These are phyloP conservation scores for Heliconius charithonia DNA, from an alignment of 2,888 invertebrate genomes.

Conservation along the genomic window DNA sequence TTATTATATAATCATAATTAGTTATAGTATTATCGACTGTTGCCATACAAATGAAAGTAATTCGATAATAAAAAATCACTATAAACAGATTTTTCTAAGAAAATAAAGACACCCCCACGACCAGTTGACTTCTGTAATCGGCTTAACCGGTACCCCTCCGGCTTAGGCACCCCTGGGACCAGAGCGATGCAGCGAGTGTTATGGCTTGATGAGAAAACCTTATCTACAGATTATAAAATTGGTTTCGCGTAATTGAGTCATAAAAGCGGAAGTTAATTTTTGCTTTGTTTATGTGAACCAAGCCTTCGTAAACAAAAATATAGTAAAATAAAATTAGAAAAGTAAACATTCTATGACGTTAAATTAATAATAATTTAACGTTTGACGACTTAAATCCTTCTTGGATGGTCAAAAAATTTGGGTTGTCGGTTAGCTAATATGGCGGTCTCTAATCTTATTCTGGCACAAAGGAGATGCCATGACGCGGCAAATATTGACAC, in stretches of 20 bases:
- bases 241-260: conserved; percentile 80
- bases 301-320: not conserved
- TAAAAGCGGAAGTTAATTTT: conserved; percentile 60
- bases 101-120: conserved; percentile 74
- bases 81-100: conserved; percentile 80
- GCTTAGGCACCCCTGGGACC: conserved; percentile 63
- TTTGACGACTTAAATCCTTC: conserved; percentile 55
- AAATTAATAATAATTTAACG: no score
- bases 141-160: conserved; percentile 73
- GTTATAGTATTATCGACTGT: no score
- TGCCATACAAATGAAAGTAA: conserved; percentile 76
- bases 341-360: conserved; percentile 25
- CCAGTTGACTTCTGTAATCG: conserved; percentile 81
- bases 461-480: conserved; percentile 79
- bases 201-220: conserved; percentile 79
- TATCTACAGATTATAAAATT: conserved; percentile 81
- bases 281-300: conserved; percentile 27
- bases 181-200: conserved; percentile 73
- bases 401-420: conserved; percentile 59
- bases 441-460: conserved; percentile 75
- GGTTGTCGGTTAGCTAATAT: conserved; percentile 72
- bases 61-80: conserved; percentile 81
- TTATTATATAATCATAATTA: not conserved
- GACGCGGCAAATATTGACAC: conserved; percentile 76
- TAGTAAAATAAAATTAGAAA: not conserved